Evolutionary conservation across 2,113 vertebrate species (phyloP), one percentile per base, ranked within the genome.

Genomic region (Labeo catla): DNA sequence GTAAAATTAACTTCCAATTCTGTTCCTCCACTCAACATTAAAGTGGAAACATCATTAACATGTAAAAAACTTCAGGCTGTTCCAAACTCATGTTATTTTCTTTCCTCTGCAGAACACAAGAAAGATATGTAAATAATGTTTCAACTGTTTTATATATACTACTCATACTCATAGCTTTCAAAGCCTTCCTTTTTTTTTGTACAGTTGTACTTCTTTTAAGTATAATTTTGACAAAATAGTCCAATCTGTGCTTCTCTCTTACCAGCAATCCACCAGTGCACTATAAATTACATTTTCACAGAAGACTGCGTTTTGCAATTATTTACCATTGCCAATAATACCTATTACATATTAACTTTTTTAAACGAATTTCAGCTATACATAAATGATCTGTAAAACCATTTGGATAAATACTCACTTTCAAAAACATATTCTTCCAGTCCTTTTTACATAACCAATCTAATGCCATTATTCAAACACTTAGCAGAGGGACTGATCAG

Each of bases 401-500:
- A 59, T 59, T 59, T 59, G 57, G 57, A 19, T 59, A 21, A 21
- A 59, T 63, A 23, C 19, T 11, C 8, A 63, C 61, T 28, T 63
- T 63, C n/a, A 63, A 63, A 23, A 23, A 23, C 23, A 9, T 11
- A 63, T 23, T 63, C 28, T 28, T 63, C n/a, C 61, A 63, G 10
- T 63, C n/a, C 28, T 28, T 65, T 11, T 5, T 65, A 65, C 28
- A 65, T 28, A 65, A 65, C 68, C 36, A 72, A 45, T 73, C 70
- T 73, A 6, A n/a, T 72, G 4, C 19, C 39, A 73, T 45, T 73
- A 73, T n/a, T 45, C 10, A 6, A 73, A 3, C 39, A 73, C 5
- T 73, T n/a, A 39, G 13, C 34, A 36, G 65, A 36, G 13, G 6
- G 6, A 8, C 34, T 81, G 80, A 89, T 86, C 57, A 85, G 84